Evolutionary conservation across 2,113 vertebrate genomes (phyloP).

Genomic region (Lipophrys pholis): DNA sequence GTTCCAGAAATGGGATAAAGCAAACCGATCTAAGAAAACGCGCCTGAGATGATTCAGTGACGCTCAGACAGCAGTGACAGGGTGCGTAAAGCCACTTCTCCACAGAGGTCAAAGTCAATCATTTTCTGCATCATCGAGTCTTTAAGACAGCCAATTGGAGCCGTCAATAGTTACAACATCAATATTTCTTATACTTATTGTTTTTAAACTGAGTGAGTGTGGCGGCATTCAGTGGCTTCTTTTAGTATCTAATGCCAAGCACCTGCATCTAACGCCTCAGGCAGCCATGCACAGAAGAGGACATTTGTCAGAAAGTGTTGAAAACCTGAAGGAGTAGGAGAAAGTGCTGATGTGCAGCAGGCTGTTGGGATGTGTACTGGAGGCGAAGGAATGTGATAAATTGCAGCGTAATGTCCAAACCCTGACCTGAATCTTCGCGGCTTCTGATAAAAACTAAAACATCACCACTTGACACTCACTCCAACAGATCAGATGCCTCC

Average conservation of each 20-base stretch:
- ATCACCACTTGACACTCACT: constrained; percentile 35
- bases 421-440: constrained; percentile 28
- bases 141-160: constrained; percentile 11
- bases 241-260: constrained; percentile 19
- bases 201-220: too few relatives aligned
- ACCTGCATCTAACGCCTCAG: constrained; percentile 19
- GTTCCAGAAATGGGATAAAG: constrained; percentile 46
- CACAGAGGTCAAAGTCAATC: constrained; percentile 52
- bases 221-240: too few relatives aligned
- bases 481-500: constrained; percentile 22
- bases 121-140: constrained; percentile 48
- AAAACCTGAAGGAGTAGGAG: constrained; percentile 13
- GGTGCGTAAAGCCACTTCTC: constrained; percentile 44
- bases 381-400: constrained; percentile 22
- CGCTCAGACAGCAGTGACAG: constrained; percentile 43
- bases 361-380: background rate
- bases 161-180: too few relatives aligned
- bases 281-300: constrained; percentile 4
- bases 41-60: constrained; percentile 34
- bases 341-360: constrained; percentile 3
- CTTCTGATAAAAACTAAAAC: constrained; percentile 46
- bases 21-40: constrained; percentile 20
- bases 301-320: constrained; percentile 28
- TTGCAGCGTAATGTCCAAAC: constrained; percentile 22
- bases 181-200: too few relatives aligned